These are phyloP conservation scores for Gila robusta DNA, from an alignment of 2,797 vertebrate genomes.

Conservation along the genomic window DNA sequence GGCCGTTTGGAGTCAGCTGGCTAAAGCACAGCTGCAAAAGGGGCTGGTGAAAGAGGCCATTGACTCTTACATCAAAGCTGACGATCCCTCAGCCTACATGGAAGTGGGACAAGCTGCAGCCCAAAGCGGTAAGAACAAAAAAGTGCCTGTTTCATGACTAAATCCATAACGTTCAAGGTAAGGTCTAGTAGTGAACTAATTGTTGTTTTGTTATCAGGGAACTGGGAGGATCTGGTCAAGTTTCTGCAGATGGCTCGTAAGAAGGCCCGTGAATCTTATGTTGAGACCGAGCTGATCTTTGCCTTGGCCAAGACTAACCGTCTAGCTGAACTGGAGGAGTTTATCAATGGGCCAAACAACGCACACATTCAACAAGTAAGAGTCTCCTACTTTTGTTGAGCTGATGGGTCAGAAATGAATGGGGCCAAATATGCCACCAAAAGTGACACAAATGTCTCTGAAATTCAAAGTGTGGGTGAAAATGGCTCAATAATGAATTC, in stretches of 20 bases:
- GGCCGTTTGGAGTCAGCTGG: slow-evolving; percentile 98
- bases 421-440: too few species aligned
- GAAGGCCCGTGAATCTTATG: slow-evolving; percentile 90
- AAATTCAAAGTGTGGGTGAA: not conserved
- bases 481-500: not conserved
- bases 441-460: not conserved
- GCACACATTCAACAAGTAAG: slow-evolving; percentile 98
- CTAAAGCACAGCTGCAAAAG: slow-evolving; percentile 97
- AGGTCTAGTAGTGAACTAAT: slow-evolving; percentile 25
- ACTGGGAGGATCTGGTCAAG: slow-evolving; percentile 96
- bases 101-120: slow-evolving; percentile 98
- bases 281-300: slow-evolving; percentile 94
- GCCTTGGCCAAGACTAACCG: slow-evolving; percentile 94
- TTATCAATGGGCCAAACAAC: slow-evolving; percentile 98
- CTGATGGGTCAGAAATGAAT: not conserved
- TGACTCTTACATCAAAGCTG: slow-evolving; percentile 98
- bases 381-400: not conserved
- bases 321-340: slow-evolving; percentile 95
- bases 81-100: slow-evolving; percentile 98
- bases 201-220: slow-evolving; percentile 73
- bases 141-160: not conserved
- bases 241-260: slow-evolving; percentile 96
- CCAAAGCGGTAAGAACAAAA: slow-evolving; percentile 85
- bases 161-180: not conserved
- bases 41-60: slow-evolving; percentile 98